phyloP scores from a whole-genome alignment of 2,888 invertebrate species.

The Schizaphis graminum region DNA sequence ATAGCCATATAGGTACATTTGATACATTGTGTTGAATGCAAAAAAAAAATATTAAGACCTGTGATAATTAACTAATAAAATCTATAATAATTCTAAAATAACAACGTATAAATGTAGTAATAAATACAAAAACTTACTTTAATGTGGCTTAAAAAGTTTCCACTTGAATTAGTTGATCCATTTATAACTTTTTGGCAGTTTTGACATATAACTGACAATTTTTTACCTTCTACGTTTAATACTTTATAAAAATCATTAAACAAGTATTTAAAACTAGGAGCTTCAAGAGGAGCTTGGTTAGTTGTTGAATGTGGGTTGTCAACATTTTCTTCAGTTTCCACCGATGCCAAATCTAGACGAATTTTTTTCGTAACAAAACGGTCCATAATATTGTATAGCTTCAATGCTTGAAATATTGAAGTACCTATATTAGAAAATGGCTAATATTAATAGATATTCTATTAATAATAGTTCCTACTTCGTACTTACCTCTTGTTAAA shows the following conservation, averaged over 20 bases:
- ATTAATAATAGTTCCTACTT: too few relatives aligned
- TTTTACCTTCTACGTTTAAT: background rate
- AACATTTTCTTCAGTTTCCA: background rate
- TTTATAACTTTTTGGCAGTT: slow-evolving; percentile 11
- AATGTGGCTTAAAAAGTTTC: too few relatives aligned
- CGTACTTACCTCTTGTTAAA: too few relatives aligned
- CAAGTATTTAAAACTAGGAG: slow-evolving; percentile 13
- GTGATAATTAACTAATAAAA: background rate
- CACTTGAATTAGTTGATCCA: slow-evolving; percentile 4
- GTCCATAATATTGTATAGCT: background rate
- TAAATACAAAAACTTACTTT: background rate
- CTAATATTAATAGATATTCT: too few relatives aligned
- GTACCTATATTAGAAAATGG: too few relatives aligned
- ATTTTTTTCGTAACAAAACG: background rate
- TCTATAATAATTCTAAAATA: background rate
- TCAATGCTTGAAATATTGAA: too few relatives aligned
- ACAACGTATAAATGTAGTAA: background rate
- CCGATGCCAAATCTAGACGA: background rate
- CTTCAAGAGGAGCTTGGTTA: slow-evolving; percentile 18
- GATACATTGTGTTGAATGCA: background rate
- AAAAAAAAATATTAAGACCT: background rate
- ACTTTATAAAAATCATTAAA: background rate
- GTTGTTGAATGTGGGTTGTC: background rate
- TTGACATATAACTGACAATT: background rate
- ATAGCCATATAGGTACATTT: background rate